These are phyloP conservation scores for Aldabrachelys gigantea DNA, from an alignment of 2,113 vertebrate genomes.

Conservation along the genomic window DNA sequence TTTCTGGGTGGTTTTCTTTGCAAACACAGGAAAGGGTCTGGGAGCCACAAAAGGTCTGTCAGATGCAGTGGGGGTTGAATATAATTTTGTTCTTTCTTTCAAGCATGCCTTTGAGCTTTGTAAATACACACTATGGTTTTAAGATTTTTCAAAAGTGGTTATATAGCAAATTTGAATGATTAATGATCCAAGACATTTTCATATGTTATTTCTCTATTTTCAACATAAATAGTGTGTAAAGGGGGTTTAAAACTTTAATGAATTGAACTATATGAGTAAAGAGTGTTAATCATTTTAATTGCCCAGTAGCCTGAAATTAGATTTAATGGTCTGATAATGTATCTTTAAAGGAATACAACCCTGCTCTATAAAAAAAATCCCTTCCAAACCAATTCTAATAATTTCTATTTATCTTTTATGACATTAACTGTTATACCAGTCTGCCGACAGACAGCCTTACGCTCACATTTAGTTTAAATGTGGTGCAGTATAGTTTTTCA, in stretches of 20 bases:
- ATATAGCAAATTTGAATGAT: constrained; percentile 43
- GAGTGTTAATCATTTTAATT: constrained; percentile 83
- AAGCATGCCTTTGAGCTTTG: constrained; percentile 16
- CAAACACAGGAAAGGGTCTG: background rate
- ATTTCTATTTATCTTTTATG: constrained; percentile 83
- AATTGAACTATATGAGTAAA: constrained; percentile 78
- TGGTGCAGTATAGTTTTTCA: constrained; percentile 75
- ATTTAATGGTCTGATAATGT: constrained; percentile 79
- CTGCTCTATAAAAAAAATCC: constrained; percentile 73
- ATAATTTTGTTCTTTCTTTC: constrained; percentile 8
- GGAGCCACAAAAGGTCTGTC: background rate
- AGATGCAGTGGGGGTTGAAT: background rate
- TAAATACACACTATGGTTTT: background rate
- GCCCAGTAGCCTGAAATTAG: constrained; percentile 78
- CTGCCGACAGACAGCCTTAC: constrained; percentile 79
- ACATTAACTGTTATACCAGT: constrained; percentile 78
- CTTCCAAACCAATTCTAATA: constrained; percentile 81
- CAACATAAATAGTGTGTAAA: constrained; percentile 70
- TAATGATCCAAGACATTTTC: constrained; percentile 56
- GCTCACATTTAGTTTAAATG: constrained; percentile 69
- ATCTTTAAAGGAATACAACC: constrained; percentile 80
- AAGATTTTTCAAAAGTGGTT: constrained; percentile 50
- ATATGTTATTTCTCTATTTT: constrained; percentile 63
- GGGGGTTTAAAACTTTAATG: constrained; percentile 79
- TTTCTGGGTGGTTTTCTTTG: background rate